phyloP scores from a whole-genome alignment of 2,113 vertebrate genomes.

The Todiramphus chloris region DNA sequence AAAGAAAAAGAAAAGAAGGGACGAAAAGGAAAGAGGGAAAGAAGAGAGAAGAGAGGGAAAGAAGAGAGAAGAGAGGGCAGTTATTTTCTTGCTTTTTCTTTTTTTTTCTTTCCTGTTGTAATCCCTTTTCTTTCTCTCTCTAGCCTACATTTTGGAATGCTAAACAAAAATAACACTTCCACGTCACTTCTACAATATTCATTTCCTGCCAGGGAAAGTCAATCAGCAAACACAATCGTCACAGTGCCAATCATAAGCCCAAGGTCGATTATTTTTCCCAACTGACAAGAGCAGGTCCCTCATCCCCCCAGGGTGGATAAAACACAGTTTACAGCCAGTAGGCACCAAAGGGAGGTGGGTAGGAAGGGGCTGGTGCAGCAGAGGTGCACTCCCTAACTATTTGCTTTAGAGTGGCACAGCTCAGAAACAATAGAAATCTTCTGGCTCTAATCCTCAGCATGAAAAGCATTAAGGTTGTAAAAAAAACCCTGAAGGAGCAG shows the following conservation, averaged over 20 bases:
- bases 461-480: neutral
- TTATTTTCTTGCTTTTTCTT: neutral
- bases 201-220: neutral
- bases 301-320: neutral
- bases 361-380: neutral
- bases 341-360: neutral
- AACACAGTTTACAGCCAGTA: neutral
- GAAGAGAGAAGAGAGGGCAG: neutral
- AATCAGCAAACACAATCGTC: neutral
- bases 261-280: neutral
- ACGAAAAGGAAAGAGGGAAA: no score
- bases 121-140: neutral
- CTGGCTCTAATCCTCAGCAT: neutral
- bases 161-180: neutral
- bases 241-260: neutral
- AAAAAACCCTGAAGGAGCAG: neutral
- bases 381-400: neutral
- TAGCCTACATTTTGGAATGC: neutral
- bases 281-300: neutral
- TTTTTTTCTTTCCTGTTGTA: neutral
- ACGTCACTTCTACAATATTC: neutral
- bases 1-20: neutral
- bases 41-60: neutral
- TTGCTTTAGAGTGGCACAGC: neutral
- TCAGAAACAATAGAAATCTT: slow-evolving; percentile 23